Percentiles rank a stretch among this genome's conserved stretches.
Conservation (phyloP, 2,797 vertebrate species). For the Trematomus bernacchii region DNA sequence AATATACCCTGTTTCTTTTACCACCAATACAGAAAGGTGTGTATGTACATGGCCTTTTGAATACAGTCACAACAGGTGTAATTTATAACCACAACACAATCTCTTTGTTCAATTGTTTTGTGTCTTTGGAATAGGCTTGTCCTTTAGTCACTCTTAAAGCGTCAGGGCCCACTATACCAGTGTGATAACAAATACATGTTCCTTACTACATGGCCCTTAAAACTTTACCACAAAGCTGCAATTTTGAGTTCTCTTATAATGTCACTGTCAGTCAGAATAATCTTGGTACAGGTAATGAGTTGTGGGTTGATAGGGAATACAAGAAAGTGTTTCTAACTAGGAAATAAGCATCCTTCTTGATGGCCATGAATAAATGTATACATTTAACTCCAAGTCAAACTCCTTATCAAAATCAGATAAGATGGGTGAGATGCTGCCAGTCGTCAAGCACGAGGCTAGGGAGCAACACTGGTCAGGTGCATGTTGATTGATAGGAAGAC, state of each 20-base stretch:
- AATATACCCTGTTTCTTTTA: conserved; percentile 21
- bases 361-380: not conserved
- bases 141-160: conserved; percentile 3
- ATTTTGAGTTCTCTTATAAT: not conserved
- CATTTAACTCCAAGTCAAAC: not conserved
- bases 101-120: conserved; percentile 37
- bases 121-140: conserved; percentile 23
- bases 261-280: not conserved
- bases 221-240: not conserved
- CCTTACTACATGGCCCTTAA: not conserved
- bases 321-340: not conserved
- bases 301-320: not conserved
- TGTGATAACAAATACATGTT: not conserved
- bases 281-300: not conserved
- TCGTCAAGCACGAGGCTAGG: not conserved
- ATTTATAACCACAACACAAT: conserved; percentile 29
- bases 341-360: not conserved
- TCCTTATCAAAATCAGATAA: conserved; percentile 28
- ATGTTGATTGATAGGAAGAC: not conserved
- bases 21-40: conserved; percentile 3
- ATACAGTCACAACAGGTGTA: conserved; percentile 21
- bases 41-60: conserved; percentile 3
- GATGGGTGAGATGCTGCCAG: conserved; percentile 16
- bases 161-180: not conserved
- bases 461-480: conserved; percentile 3